A percentile compares a stretch with the other conserved stretches of the same genome.
These are phyloP conservation scores for Aurelia sp. DNA, from an alignment of 30 jellyfish, hydroid and myxozoan genomes.

Conservation along the genomic window DNA sequence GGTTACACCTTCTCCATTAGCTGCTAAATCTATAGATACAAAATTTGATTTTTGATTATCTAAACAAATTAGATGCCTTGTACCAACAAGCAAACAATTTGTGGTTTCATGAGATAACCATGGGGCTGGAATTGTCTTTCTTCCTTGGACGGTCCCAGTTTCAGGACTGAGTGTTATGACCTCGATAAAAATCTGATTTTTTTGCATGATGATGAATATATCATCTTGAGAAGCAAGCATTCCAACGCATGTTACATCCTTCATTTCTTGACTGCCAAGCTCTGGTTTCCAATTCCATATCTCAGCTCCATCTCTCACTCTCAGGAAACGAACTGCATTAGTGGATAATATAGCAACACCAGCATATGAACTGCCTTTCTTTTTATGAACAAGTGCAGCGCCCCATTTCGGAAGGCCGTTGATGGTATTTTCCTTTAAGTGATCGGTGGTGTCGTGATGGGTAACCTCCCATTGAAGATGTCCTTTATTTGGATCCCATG, in stretches of 20 bases:
- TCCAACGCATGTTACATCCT: conserved; percentile 39
- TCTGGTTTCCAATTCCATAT: conserved; percentile 75
- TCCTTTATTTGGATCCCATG: conserved; percentile 94
- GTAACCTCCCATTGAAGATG: conserved; percentile 87
- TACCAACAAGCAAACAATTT: conserved; percentile 37
- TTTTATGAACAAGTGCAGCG: conserved; percentile 16
- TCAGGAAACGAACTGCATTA: conserved; percentile 44
- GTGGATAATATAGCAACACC: conserved; percentile 46
- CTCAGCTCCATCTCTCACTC: conserved; percentile 76
- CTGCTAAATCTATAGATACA: conserved; percentile 4
- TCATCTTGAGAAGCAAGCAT: conserved; percentile 19
- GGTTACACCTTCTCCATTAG: conserved; percentile 27
- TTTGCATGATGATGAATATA: conserved; percentile 28
- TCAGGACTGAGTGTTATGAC: conserved; percentile 42
- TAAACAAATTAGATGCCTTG: conserved; percentile 21
- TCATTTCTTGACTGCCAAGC: background rate
- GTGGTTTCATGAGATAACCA: conserved; percentile 46
- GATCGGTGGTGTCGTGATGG: conserved; percentile 5
- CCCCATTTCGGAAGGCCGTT: conserved; percentile 64
- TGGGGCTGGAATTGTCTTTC: conserved; percentile 44
- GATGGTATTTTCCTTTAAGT: background rate
- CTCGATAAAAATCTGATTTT: conserved; percentile 36
- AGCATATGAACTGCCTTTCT: conserved; percentile 18
- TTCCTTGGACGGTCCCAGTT: conserved; percentile 41
- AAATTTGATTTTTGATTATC: conserved; percentile 1